Conservation (phyloP, 2,113 vertebrate species). For the Rostratula benghalensis region DNA sequence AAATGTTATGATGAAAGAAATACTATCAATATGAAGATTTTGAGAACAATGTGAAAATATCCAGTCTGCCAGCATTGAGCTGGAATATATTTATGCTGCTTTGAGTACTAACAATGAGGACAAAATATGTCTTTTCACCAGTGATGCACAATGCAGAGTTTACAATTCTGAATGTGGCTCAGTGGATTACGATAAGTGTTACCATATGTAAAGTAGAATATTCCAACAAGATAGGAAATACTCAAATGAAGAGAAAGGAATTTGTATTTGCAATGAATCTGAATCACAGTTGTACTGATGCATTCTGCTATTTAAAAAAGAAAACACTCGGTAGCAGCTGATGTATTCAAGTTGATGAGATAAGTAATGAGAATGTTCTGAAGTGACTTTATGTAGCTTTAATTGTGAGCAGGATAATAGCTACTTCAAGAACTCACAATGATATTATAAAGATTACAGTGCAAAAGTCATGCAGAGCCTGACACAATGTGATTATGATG, state of each 20-base stretch:
- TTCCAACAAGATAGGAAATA: not conserved
- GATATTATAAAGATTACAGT: constrained; percentile 29
- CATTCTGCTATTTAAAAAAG: not conserved
- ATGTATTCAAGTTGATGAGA: not conserved
- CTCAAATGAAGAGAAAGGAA: not conserved
- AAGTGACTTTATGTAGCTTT: constrained; percentile 43
- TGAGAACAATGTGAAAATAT: constrained; percentile 24
- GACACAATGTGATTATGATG: not conserved
- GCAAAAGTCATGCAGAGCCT: not conserved
- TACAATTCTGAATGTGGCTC: not conserved
- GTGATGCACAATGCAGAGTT: not conserved
- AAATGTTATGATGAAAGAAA: constrained; percentile 78
- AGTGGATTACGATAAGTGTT: not conserved
- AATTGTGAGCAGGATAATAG: constrained; percentile 30
- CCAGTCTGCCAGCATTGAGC: not conserved
- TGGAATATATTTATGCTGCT: constrained; percentile 25
- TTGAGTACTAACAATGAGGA: not conserved
- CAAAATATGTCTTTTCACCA: not conserved
- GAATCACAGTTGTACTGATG: not conserved
- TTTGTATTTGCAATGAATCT: not conserved
- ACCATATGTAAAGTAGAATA: not conserved
- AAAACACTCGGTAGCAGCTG: not conserved
- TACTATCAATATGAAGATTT: constrained; percentile 61
- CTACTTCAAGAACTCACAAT: constrained; percentile 5
- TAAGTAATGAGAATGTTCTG: constrained; percentile 25